Base-by-base conservation (phyloP, 2,113 vertebrate genomes). In the Sturnus vulgaris region DNA sequence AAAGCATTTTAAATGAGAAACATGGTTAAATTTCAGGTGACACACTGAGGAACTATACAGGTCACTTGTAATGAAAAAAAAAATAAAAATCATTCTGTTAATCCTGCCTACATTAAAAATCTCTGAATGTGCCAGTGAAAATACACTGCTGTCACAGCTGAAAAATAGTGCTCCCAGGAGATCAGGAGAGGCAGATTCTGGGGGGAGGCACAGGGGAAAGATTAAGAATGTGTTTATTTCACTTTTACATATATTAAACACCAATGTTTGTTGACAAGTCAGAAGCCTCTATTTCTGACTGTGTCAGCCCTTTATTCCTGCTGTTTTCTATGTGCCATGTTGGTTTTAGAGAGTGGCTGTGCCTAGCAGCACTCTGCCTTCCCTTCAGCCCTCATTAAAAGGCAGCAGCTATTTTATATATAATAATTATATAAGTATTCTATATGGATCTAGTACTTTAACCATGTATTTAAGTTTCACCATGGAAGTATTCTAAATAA, bases 151-250 rank as follows among this genome's bases (percentile, higher is more conserved):
- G 46, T 40, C 80, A 85, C 31, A 56, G 47, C 55, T 87, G 88
- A 81, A 93, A 72, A 83, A 52, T 59, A 84, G 15, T 11, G 15
- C n/a, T 49, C 77, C 35, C 37, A 72, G 46, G 31, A 91, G 35
- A 92, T 85, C 19, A 71, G 24, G 50, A 88, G 25, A 61, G 49
- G 44, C 53, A 77, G 35, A 86, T 60, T 82, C 20, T 10, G 5
- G 21, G 23, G 53, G 27, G 22, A 81, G 46, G 60, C 60, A 86
- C 28, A 27, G 35, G 30, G 59, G 15, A 78, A 61, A 53, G 57
- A 44, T 85, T 72, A 82, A 79, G 57, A 52, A 79, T 7, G 70
- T 71, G 56, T 70, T 94, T 90, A 64, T 85, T 76, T 88, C 27
- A 17, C 14, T 37, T 87, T 71, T 71, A 75, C 7, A 1, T n/a